Conservation (phyloP, 2,797 vertebrate genomes). For the Pristis pectinata region DNA sequence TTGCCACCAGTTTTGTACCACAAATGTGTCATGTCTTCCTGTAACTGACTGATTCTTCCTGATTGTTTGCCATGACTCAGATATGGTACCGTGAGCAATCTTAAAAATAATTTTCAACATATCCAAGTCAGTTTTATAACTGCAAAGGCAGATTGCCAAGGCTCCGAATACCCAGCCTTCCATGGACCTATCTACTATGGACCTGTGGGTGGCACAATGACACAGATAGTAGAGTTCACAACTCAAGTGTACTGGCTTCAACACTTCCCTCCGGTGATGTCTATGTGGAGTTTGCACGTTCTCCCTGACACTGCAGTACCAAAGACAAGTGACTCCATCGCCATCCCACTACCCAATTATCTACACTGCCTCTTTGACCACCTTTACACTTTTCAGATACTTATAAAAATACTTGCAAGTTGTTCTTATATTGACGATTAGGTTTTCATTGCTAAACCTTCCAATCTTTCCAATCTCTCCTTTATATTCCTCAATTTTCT, state of each 20-base stretch:
- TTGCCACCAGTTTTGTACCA: background rate
- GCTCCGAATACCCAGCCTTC: background rate
- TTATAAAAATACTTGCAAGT: background rate
- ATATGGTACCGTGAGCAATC: background rate
- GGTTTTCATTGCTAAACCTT: background rate
- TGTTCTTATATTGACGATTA: background rate
- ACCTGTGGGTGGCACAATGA: background rate
- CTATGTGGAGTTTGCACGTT: no score
- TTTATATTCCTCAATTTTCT: background rate
- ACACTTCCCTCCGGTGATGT: no score
- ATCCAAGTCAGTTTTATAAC: background rate
- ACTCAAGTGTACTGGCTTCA: no score
- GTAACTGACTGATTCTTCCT: background rate
- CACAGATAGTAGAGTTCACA: no score
- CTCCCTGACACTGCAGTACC: background rate
- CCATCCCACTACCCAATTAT: background rate
- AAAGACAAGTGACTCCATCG: background rate
- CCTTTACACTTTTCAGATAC: background rate
- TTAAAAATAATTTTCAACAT: background rate
- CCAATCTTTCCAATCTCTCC: background rate
- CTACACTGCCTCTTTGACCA: background rate
- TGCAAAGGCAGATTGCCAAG: background rate
- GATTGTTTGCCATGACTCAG: background rate
- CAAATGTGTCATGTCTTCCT: background rate
- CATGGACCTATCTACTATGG: background rate